Percentiles rank a stretch among this genome's conserved stretches.
Conservation (phyloP, 2,797 vertebrate species). For the Lacerta viridis region DNA sequence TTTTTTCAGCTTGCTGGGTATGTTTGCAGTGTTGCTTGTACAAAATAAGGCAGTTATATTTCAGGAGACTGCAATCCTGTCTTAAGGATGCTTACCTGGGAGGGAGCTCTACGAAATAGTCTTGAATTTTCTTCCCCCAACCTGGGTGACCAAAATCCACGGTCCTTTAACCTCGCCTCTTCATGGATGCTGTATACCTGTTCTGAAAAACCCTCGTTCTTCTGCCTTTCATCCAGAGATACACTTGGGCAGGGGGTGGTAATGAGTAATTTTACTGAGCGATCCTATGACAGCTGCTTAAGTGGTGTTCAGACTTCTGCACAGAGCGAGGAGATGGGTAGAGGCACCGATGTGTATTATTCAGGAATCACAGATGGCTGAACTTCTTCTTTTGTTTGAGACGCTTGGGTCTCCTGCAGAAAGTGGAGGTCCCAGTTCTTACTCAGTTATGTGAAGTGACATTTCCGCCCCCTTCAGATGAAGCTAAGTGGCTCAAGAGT, state of each 20-base stretch:
- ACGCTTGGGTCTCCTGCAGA: not conserved
- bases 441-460: conserved; percentile 58
- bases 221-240: not conserved
- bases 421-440: not conserved
- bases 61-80: no score
- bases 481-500: not conserved
- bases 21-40: no score
- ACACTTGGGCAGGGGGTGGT: no score
- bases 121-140: not conserved
- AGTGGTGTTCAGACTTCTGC: conserved; percentile 35
- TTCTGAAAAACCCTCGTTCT: not conserved
- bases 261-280: not conserved
- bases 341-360: conserved; percentile 45
- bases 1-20: no score
- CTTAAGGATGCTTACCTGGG: no score
- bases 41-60: no score
- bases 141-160: not conserved
- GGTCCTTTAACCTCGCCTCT: not conserved
- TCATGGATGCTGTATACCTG: not conserved
- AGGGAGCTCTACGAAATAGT: no score
- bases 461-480: not conserved
- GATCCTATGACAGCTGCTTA: conserved; percentile 35
- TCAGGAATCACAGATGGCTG: conserved; percentile 63
- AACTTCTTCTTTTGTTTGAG: conserved; percentile 57
- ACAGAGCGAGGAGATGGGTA: not conserved